Evolutionary conservation across 2,797 vertebrate genomes (phyloP).

Genomic region (Pangasius larnaudii): DNA sequence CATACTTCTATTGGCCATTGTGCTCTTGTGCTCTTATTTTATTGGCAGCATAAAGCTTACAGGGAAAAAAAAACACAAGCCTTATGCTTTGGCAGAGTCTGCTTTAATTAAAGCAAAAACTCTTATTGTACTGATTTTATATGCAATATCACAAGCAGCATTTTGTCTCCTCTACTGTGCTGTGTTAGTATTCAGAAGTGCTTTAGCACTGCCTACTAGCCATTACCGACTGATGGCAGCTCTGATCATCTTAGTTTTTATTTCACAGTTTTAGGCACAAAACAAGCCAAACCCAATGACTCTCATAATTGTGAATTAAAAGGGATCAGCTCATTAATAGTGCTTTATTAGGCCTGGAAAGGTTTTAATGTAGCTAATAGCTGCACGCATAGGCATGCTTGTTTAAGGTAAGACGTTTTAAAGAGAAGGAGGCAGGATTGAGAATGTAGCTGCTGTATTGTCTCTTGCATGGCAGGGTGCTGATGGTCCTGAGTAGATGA

Average conservation of each 20-base stretch:
- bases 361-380: neutral
- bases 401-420: neutral
- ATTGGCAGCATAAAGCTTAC: slow-evolving; percentile 7
- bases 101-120: slow-evolving; percentile 20
- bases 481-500: slow-evolving; percentile 33
- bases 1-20: neutral
- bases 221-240: neutral
- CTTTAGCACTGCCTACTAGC: neutral
- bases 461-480: slow-evolving; percentile 14
- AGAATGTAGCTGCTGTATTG: neutral
- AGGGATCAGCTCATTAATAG: neutral
- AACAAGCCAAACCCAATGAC: neutral
- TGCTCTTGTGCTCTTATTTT: slow-evolving; percentile 1
- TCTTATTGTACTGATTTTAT: neutral
- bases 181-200: neutral
- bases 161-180: neutral
- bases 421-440: slow-evolving; percentile 5
- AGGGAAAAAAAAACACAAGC: neutral
- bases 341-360: neutral
- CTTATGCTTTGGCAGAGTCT: slow-evolving; percentile 1
- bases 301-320: neutral
- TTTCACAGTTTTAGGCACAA: slow-evolving; percentile 3
- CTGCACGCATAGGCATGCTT: neutral
- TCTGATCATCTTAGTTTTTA: neutral
- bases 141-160: neutral